Base-by-base conservation (phyloP, 2,888 invertebrate species). In the Synergus laeviventris region DNA sequence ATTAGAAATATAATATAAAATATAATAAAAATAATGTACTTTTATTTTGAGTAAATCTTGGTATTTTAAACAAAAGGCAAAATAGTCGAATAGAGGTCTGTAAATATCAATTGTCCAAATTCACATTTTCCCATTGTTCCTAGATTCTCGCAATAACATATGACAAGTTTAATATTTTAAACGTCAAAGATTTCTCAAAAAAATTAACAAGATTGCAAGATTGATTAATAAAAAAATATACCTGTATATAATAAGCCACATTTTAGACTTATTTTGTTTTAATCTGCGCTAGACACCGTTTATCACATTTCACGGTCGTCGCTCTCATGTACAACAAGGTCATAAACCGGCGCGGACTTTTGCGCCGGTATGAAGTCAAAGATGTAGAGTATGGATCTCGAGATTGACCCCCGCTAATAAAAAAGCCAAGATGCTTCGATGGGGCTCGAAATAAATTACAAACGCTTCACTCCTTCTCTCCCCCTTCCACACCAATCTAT, bases 401-500 rank as follows among this genome's bases (percentile, higher is more conserved):
- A 49, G 49, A 70, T 70, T 74, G 74, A 74, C 74, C 74, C 74
- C 38, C 18, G 8, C 9, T 59, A 21, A 42, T 60, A 77, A 77
- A 77, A 77, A 73, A 74, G 64, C 12, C 39, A 70, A 39, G 77
- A 74, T 77, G 56, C 70, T 77, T 74, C 73, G 77, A 77, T 70
- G 18, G 61, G 74, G 74, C 45, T 74, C 76, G 76, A 78, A 79
- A 79, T 81, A 77, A 81, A 78, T 79, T 78, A 78, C 78, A 60
- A 49, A 39, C 36, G 74, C 75, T 75, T 73, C 74, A 62, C 75
- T 73, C 73, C 66, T 74, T 76, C 64, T 78, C 77, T 59, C 76
- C 61, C 59, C 36, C 70, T 42, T 49, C 76, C 56, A 60, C 66
- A 59, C 62, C 84, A 87, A 87, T 87, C 86, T 85, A 81, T 77